Evolutionary conservation across 1,140 invertebrate genomes (phyloP).

Genomic region (Trialeurodes vaporariorum): DNA sequence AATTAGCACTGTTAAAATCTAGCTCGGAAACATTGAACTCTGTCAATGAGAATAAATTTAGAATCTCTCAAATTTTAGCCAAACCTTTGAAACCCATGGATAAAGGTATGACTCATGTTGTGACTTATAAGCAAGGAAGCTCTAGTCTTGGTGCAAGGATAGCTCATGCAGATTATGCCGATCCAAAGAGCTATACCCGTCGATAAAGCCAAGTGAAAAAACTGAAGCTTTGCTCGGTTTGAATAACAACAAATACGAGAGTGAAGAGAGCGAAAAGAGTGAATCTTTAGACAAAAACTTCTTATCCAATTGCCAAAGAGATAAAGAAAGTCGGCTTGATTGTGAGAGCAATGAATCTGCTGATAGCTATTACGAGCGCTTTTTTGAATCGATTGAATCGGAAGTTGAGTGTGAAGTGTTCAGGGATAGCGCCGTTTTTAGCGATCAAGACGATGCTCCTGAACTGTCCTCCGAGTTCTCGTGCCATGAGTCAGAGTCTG

Average conservation of each 20-base stretch:
- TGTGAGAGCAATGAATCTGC: constrained; percentile 26
- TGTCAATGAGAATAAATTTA: too few species aligned
- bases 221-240: constrained; percentile 29
- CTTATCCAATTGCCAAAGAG: not conserved
- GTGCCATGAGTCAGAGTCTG: not conserved
- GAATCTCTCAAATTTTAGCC: too few species aligned
- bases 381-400: constrained; percentile 59
- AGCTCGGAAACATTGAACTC: too few species aligned
- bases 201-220: constrained; percentile 40
- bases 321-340: not conserved
- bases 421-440: constrained; percentile 73
- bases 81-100: too few species aligned
- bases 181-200: constrained; percentile 53
- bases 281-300: not conserved
- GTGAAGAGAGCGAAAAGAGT: constrained; percentile 13
- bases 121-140: constrained; percentile 60
- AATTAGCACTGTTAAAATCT: constrained; percentile 28
- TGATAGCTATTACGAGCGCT: constrained; percentile 61
- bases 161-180: constrained; percentile 73
- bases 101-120: constrained; percentile 16
- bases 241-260: constrained; percentile 19
- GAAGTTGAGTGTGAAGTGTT: constrained; percentile 49
- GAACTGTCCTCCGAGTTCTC: not conserved
- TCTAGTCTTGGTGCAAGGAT: constrained; percentile 71
- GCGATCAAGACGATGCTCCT: constrained; percentile 36